Evolutionary conservation across 2,797 vertebrate species (phyloP).

Genomic region (Rhinella marina): DNA sequence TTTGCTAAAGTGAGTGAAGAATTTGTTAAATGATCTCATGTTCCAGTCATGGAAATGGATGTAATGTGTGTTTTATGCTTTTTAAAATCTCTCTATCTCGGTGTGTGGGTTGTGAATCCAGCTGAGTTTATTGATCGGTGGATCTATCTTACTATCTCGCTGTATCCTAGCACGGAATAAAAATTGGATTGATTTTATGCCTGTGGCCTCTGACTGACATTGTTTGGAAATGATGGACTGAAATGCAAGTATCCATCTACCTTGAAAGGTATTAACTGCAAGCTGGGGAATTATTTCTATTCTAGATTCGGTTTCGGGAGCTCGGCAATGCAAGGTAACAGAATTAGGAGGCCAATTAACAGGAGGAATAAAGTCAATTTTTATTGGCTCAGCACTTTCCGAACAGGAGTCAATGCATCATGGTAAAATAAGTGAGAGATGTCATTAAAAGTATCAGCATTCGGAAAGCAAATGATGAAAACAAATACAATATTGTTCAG

Average conservation of each 20-base stretch:
- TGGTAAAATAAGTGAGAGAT: background rate
- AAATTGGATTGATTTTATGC: conserved; percentile 49
- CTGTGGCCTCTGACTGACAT: conserved; percentile 41
- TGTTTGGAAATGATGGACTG: conserved; percentile 40
- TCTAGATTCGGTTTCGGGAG: conserved; percentile 22
- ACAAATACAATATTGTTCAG: background rate
- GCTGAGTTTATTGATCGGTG: conserved; percentile 31
- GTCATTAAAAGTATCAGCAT: conserved; percentile 2
- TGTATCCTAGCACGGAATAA: conserved; percentile 36
- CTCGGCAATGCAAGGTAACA: background rate
- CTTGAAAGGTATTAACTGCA: conserved; percentile 21
- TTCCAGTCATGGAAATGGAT: conserved; percentile 3
- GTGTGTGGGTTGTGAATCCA: conserved; percentile 6
- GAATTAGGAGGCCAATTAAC: conserved; percentile 1
- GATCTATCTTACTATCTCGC: conserved; percentile 33
- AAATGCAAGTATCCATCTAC: conserved; percentile 32
- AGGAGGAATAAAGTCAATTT: background rate
- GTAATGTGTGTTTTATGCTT: conserved; percentile 18
- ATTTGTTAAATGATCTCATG: background rate
- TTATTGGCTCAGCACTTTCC: background rate
- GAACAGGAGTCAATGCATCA: background rate
- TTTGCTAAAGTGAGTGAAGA: background rate
- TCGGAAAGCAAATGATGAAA: background rate
- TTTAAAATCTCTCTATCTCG: background rate
- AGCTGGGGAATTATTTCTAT: background rate